phyloP scores from a whole-genome alignment of 2,888 invertebrate species.

The Ptychoptera contaminata region DNA sequence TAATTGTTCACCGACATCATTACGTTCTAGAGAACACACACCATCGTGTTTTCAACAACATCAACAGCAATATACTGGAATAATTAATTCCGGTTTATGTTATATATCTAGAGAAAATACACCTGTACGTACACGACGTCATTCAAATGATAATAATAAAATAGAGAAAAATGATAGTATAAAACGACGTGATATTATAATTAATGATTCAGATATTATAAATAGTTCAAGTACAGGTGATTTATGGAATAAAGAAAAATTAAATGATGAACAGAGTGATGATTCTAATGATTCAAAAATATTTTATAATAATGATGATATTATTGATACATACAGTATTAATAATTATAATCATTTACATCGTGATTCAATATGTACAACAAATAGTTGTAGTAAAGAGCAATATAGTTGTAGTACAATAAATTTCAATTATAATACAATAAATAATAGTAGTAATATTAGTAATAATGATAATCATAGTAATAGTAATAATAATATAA shows the following conservation, averaged over 20 bases:
- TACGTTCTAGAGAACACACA: neutral
- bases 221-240: conserved; percentile 10
- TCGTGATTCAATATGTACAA: too few relatives aligned
- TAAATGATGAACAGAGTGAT: too few relatives aligned
- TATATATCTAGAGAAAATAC: neutral
- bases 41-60: neutral
- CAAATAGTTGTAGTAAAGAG: too few relatives aligned
- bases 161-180: neutral
- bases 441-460: conserved; percentile 15
- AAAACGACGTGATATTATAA: too few relatives aligned
- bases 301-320: too few relatives aligned
- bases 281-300: too few relatives aligned
- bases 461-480: conserved; percentile 7
- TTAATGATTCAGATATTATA: neutral
- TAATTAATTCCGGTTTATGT: too few relatives aligned
- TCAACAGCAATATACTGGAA: neutral
- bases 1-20: conserved; percentile 8
- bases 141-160: neutral
- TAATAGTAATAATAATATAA: conserved; percentile 4
- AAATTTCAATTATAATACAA: neutral
- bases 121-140: neutral
- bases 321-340: too few relatives aligned
- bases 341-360: too few relatives aligned
- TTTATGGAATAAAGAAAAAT: conserved; percentile 1
- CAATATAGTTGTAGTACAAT: neutral